Evolutionary conservation across 2,888 invertebrate species (phyloP).

Genomic region (Hoplodrina blanda): DNA sequence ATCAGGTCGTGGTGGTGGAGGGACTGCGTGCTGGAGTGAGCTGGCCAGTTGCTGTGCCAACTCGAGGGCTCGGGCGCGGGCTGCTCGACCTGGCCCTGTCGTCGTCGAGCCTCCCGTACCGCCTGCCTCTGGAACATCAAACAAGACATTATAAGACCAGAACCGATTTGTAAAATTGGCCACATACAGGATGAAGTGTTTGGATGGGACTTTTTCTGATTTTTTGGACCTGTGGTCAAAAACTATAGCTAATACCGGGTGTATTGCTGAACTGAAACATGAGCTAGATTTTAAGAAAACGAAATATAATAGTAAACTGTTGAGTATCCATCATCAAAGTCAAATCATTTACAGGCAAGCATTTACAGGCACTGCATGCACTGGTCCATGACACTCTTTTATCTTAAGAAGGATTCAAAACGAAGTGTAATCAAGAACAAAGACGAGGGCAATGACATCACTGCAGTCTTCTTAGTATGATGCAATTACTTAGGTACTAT

Average conservation of each 20-base stretch:
- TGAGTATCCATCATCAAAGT: not conserved
- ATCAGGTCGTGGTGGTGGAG: slow-evolving; percentile 92
- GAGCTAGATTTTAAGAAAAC: too few species aligned
- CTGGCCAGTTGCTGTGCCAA: slow-evolving; percentile 92
- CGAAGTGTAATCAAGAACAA: not conserved
- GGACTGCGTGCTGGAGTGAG: slow-evolving; percentile 92
- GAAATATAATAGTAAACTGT: too few species aligned
- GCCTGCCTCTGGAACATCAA: slow-evolving; percentile 79
- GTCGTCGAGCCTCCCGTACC: slow-evolving; percentile 74
- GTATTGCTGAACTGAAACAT: too few species aligned
- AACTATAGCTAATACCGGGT: not conserved
- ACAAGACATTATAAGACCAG: not conserved
- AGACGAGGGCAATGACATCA: slow-evolving; percentile 23
- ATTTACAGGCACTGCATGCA: too few species aligned
- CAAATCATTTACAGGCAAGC: not conserved
- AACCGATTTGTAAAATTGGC: not conserved
- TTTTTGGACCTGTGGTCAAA: not conserved
- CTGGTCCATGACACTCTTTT: too few species aligned
- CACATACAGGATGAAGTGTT: not conserved
- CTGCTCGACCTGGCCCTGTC: slow-evolving; percentile 83
- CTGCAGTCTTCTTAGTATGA: not conserved
- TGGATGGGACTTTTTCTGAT: not conserved
- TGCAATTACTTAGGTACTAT: not conserved
- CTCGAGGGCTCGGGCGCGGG: slow-evolving; percentile 90
- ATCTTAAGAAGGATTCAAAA: not conserved